A percentile compares a stretch with the other conserved stretches of the same genome.
Conservation (phyloP, 2,888 invertebrate species). For the Epirrhoe alternata region DNA sequence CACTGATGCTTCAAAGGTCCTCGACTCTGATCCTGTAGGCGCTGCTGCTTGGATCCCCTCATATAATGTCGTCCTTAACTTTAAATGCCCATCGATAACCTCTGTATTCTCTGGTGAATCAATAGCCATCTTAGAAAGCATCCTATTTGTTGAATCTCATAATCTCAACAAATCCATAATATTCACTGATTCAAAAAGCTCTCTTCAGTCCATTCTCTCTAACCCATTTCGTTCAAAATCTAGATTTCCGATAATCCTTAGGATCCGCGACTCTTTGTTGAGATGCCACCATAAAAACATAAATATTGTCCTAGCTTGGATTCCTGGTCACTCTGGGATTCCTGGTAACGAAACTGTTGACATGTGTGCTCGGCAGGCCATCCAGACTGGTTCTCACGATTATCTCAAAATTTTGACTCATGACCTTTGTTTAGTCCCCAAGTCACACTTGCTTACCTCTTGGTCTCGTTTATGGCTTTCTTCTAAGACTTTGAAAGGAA, state of each 20-base stretch:
- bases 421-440: not conserved
- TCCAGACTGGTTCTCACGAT: not conserved
- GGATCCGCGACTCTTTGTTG: not conserved
- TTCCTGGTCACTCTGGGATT: not conserved
- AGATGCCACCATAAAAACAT: not conserved
- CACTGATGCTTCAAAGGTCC: not conserved
- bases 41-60: not conserved
- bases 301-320: not conserved
- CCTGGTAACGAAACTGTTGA: not conserved
- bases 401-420: not conserved
- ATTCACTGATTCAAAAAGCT: not conserved
- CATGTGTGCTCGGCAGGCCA: not conserved
- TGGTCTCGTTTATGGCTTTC: not conserved
- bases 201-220: not conserved
- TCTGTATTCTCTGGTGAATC: not conserved
- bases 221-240: not conserved
- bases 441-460: not conserved
- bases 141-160: not conserved
- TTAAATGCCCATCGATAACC: not conserved
- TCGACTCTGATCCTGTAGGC: not conserved
- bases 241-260: not conserved
- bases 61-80: not conserved
- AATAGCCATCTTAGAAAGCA: not conserved
- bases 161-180: not conserved
- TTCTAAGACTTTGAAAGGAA: not conserved